These are phyloP conservation scores for Triplophysa bombifrons DNA, from an alignment of 2,797 vertebrate species.

Conservation along the genomic window DNA sequence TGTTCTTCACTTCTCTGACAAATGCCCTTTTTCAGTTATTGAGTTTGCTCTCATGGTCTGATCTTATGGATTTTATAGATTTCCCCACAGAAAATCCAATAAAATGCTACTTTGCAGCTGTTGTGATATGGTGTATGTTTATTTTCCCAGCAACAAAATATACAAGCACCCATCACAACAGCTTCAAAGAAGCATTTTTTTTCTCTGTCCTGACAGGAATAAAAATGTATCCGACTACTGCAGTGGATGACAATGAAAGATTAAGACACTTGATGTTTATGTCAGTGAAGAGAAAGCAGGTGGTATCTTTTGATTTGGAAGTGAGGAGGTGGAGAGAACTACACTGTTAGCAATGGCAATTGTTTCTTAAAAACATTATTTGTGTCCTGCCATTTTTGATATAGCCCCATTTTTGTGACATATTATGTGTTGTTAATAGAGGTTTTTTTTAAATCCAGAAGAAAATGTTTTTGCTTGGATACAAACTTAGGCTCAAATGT, in stretches of 20 bases:
- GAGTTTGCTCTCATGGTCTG: not conserved
- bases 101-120: not conserved
- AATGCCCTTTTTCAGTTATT: not conserved
- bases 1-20: not conserved
- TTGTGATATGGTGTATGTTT: not conserved
- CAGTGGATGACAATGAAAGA: not conserved
- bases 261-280: not conserved
- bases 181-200: not conserved
- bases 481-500: too few species aligned
- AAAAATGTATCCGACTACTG: not conserved
- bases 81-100: not conserved
- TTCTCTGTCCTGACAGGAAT: not conserved
- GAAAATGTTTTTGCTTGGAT: too few species aligned
- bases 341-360: not conserved
- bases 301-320: too few species aligned
- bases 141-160: not conserved
- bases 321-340: too few species aligned
- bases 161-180: not conserved
- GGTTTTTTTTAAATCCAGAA: too few species aligned
- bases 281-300: not conserved
- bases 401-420: too few species aligned
- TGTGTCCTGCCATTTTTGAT: not conserved
- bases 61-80: not conserved
- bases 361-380: not conserved
- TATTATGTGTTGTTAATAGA: too few species aligned